phyloP scores from a whole-genome alignment of 1,140 invertebrate species.

The Megalonaias nervosa region DNA sequence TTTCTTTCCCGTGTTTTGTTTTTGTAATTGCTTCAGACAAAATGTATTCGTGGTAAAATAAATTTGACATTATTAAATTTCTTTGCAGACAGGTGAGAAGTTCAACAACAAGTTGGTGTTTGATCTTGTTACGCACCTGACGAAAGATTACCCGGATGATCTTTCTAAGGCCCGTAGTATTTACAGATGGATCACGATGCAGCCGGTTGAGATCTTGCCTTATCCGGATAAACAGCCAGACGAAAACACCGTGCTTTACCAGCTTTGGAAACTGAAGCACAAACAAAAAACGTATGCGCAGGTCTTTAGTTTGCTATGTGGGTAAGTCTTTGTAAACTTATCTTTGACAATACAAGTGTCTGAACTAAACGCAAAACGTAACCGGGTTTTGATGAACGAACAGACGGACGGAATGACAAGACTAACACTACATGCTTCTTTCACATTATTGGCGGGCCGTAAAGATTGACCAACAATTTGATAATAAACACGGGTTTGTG shows the following conservation, averaged over 20 bases:
- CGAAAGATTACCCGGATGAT: conserved; percentile 40
- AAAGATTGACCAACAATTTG: no score
- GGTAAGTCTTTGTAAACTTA: conserved; percentile 41
- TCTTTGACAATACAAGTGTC: not conserved
- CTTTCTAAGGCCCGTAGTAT: conserved; percentile 55
- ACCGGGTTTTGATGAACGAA: not conserved
- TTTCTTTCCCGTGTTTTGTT: no score
- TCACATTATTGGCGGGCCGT: no score
- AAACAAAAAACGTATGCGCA: conserved; percentile 61
- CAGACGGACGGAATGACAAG: no score
- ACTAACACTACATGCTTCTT: no score
- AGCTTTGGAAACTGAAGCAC: conserved; percentile 58
- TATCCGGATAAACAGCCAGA: conserved; percentile 34
- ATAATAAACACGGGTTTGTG: no score
- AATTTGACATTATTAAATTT: no score
- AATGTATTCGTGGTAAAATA: no score
- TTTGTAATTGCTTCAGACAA: no score
- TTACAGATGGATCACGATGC: conserved; percentile 59
- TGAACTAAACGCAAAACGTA: not conserved
- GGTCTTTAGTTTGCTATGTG: conserved; percentile 58
- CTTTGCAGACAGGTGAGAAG: no score
- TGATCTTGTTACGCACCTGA: conserved; percentile 33
- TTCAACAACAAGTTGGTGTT: conserved; percentile 5
- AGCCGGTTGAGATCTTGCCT: conserved; percentile 37
- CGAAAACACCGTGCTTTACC: conserved; percentile 41